Evolutionary conservation across 2,888 invertebrate genomes (phyloP).

Genomic region (Eupithecia tripunctaria): DNA sequence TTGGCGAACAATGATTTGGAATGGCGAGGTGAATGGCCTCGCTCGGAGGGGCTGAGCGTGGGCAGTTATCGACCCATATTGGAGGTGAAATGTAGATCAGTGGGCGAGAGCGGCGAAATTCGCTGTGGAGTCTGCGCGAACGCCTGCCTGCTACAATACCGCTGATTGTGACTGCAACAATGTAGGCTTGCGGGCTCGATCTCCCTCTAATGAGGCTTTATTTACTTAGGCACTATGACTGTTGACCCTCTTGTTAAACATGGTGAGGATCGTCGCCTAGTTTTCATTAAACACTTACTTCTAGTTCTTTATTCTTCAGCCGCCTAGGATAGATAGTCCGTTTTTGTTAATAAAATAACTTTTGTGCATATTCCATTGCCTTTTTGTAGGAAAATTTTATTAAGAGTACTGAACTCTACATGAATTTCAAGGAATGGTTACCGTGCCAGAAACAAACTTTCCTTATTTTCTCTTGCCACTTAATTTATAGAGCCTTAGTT

Average conservation of each 20-base stretch:
- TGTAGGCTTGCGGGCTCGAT: slow-evolving; percentile 21
- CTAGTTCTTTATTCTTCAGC: neutral
- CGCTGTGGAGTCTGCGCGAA: slow-evolving; percentile 67
- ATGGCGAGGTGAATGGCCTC: slow-evolving; percentile 83
- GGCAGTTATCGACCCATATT: slow-evolving; percentile 85
- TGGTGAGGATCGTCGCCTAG: neutral
- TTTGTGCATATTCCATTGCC: neutral
- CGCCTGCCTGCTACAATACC: slow-evolving; percentile 44
- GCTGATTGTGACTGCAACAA: slow-evolving; percentile 32
- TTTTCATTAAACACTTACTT: neutral
- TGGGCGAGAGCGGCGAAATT: slow-evolving; percentile 85
- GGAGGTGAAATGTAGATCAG: slow-evolving; percentile 85
- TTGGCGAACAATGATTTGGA: slow-evolving; percentile 84
- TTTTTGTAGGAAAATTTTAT: neutral
- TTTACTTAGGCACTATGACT: slow-evolving; percentile 11
- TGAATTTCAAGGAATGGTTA: slow-evolving; percentile 8
- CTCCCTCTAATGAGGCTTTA: slow-evolving; percentile 26
- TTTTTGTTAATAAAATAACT: neutral
- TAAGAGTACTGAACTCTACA: neutral
- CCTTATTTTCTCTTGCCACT: slow-evolving; percentile 3
- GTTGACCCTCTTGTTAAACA: slow-evolving; percentile 6
- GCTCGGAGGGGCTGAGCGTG: slow-evolving; percentile 82
- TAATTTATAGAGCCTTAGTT: slow-evolving; percentile 13
- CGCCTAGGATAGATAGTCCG: neutral
- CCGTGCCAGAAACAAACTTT: slow-evolving; percentile 1